Evolutionary conservation across 2,113 vertebrate genomes (phyloP).

Genomic region (Jacana jacana): DNA sequence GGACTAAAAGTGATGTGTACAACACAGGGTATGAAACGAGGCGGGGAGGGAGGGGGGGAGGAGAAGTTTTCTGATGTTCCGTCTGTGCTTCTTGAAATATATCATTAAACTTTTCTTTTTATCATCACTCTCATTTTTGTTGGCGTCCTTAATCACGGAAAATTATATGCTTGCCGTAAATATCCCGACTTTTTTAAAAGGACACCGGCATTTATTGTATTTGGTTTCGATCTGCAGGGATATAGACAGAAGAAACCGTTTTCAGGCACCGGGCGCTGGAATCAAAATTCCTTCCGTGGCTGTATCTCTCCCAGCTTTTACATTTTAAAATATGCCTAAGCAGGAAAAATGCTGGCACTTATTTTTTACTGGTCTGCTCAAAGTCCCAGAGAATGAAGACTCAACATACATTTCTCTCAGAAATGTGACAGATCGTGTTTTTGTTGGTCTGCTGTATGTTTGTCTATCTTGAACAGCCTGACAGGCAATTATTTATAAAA

Average conservation of each 20-base stretch:
- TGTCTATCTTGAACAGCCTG: constrained; percentile 82
- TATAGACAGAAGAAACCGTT: constrained; percentile 70
- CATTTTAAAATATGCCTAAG: constrained; percentile 72
- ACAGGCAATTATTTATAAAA: constrained; percentile 88
- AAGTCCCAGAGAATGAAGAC: constrained; percentile 79
- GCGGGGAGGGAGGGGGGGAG: too few species aligned
- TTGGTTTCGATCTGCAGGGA: constrained; percentile 73
- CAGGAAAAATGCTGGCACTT: constrained; percentile 71
- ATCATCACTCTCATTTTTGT: constrained; percentile 77
- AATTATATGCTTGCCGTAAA: constrained; percentile 77
- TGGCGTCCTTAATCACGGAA: constrained; percentile 74
- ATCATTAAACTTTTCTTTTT: constrained; percentile 79
- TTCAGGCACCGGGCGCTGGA: constrained; percentile 66
- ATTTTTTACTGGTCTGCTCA: constrained; percentile 73
- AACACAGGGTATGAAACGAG: not conserved
- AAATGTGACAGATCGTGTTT: constrained; percentile 82
- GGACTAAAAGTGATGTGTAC: constrained; percentile 40
- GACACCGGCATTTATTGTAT: constrained; percentile 76
- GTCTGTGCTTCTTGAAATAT: constrained; percentile 68
- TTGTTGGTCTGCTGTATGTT: constrained; percentile 81
- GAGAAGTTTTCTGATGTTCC: constrained; percentile 58
- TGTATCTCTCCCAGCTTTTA: constrained; percentile 63
- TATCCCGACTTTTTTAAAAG: constrained; percentile 69
- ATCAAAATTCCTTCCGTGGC: constrained; percentile 71
- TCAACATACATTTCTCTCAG: constrained; percentile 79